A percentile compares a stretch with the other conserved stretches of the same genome.
These are phyloP conservation scores for Tetropium fuscum DNA, from an alignment of 2,888 invertebrate species.

Conservation along the genomic window DNA sequence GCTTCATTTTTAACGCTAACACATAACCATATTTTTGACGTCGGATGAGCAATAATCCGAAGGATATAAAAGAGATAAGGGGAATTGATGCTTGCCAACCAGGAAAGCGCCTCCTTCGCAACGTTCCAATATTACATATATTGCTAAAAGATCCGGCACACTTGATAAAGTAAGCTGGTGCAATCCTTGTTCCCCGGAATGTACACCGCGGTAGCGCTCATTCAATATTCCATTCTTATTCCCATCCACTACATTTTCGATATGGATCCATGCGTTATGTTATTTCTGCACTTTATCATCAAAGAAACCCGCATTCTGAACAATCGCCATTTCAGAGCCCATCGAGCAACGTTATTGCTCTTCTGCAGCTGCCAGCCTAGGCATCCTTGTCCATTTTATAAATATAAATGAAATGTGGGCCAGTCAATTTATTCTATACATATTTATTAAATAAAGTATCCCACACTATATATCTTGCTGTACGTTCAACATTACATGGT, in stretches of 20 bases:
- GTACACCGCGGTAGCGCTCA: constrained; percentile 40
- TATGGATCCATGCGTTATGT: constrained; percentile 58
- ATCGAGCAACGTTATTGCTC: constrained; percentile 41
- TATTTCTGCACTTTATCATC: constrained; percentile 58
- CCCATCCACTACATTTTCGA: constrained; percentile 58
- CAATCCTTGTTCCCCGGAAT: constrained; percentile 22
- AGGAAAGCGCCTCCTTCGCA: constrained; percentile 17
- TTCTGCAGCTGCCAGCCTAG: constrained; percentile 21
- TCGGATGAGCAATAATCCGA: constrained; percentile 19
- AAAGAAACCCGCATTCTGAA: constrained; percentile 49
- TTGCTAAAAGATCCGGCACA: constrained; percentile 29
- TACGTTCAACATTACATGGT: no score
- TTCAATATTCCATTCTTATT: constrained; percentile 58
- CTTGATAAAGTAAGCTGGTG: constrained; percentile 27
- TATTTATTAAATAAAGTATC: constrained; percentile 19
- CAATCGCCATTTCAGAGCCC: constrained; percentile 57
- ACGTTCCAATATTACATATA: constrained; percentile 38
- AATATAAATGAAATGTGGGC: constrained; percentile 38
- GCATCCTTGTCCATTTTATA: constrained; percentile 37
- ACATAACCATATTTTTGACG: constrained; percentile 16
- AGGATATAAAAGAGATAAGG: constrained; percentile 22
- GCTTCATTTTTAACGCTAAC: constrained; percentile 14
- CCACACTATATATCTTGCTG: no score
- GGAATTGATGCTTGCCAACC: constrained; percentile 21
- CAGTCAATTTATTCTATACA: constrained; percentile 28